A percentile compares a stretch with the other conserved stretches of the same genome.
These are phyloP conservation scores for Zapornia atra DNA, from an alignment of 2,113 vertebrate genomes.

Conservation along the genomic window DNA sequence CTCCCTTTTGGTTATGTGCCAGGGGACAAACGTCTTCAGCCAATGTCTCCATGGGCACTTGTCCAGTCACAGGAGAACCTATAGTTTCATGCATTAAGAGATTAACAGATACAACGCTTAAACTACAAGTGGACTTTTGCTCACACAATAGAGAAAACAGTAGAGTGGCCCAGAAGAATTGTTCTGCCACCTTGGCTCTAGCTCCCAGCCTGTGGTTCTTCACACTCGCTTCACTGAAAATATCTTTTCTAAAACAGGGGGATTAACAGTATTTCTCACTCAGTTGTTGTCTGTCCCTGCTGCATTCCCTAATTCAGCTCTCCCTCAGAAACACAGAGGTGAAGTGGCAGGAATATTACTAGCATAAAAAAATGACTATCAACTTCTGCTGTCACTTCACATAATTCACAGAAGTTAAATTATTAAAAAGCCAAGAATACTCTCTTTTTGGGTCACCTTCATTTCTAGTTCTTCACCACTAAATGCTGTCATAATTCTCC, in stretches of 20 bases:
- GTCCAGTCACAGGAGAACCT: background rate
- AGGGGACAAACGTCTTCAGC: background rate
- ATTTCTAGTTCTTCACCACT: background rate
- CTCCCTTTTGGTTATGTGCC: background rate
- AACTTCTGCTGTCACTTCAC: background rate
- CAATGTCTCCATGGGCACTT: background rate
- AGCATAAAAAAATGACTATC: background rate
- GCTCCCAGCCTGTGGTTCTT: background rate
- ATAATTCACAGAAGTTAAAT: background rate
- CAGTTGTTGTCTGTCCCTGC: background rate
- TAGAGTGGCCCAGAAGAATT: background rate
- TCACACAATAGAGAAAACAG: background rate
- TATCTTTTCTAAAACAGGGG: background rate
- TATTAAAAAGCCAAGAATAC: background rate
- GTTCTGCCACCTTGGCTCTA: background rate
- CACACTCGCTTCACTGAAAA: background rate
- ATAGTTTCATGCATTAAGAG: background rate
- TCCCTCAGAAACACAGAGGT: background rate
- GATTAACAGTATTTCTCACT: background rate
- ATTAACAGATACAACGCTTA: background rate
- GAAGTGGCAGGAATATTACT: background rate
- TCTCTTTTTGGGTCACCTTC: background rate
- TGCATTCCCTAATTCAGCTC: background rate
- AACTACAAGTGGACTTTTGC: background rate
- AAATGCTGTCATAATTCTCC: background rate